Conservation (phyloP, 1,140 invertebrate genomes). For the Drosophila ohnishii region DNA sequence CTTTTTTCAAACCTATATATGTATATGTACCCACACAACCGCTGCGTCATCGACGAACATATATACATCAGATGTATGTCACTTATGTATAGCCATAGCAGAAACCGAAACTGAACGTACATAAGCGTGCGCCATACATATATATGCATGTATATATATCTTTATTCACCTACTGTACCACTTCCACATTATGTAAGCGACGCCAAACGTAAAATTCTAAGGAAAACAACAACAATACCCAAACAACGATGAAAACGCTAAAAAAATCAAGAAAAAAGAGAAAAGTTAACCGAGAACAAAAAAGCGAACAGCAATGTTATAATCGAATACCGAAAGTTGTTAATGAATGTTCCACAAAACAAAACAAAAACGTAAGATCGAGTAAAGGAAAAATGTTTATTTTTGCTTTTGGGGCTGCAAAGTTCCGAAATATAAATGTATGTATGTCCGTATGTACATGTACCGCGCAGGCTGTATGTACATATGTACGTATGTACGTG, state of each 20-base stretch:
- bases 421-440: constrained; percentile 25
- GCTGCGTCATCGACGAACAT: constrained; percentile 35
- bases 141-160: constrained; percentile 55
- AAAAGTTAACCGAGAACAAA: constrained; percentile 28
- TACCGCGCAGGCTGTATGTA: constrained; percentile 20
- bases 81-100: constrained; percentile 33
- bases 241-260: constrained; percentile 48
- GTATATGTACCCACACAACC: constrained; percentile 40
- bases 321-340: constrained; percentile 64
- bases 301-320: constrained; percentile 75
- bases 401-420: constrained; percentile 28
- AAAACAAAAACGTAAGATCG: constrained; percentile 38
- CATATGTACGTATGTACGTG: constrained; percentile 19
- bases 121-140: constrained; percentile 47
- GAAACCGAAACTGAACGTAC: constrained; percentile 32
- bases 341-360: constrained; percentile 61
- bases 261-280: constrained; percentile 50
- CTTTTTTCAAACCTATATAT: constrained; percentile 40
- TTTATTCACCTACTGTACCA: constrained; percentile 78
- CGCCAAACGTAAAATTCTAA: constrained; percentile 49
- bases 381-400: constrained; percentile 38
- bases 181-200: constrained; percentile 74
- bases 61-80: constrained; percentile 54
- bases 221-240: constrained; percentile 20
- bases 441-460: constrained; percentile 24